Base-by-base conservation (phyloP, 2,888 invertebrate genomes). In the Nineta flava region DNA sequence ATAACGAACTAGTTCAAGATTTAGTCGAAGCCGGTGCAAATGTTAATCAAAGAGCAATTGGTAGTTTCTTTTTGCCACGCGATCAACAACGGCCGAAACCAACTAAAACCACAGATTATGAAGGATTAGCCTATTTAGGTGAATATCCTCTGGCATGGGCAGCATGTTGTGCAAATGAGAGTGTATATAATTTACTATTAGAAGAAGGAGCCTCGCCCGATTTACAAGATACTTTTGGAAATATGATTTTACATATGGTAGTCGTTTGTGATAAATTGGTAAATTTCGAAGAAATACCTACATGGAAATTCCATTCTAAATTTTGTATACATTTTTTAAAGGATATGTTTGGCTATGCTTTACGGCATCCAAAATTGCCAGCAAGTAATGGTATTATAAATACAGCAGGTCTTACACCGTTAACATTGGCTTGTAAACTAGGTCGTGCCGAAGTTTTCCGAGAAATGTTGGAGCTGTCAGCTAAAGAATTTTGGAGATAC, bases 211-310 rank as follows among this genome's bases (percentile, higher is more conserved):
- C 96, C 0, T 84, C 97, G 68, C 97, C 97, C 0, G 94, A 99
- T 65, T 75, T 82, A n/a, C 88, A 92, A 64, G 97, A 99, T 65
- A 81, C 87, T 0, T 96, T 94, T 62, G 99, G 99, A 10, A 99
- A 99, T 65, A 96, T 94, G 81, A 92, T 96, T 54, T 74, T 99
- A n/a, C 99, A 99, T 64, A 96, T 99, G 94, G 93, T 97, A 35
- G 97, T 99, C 38, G 95, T 99, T 52, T 87, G 92, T 62, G 94
- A 97, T 69, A 95, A 96, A 69, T 70, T 93, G 74, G 26, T 26
- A 26, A 26, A 6, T 7, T 19, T 5, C 19, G 19, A 19, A 19
- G 19, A 19, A 19, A 19, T 5, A 19, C 5, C 2, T 19, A 19
- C 19, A 19, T 5, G 5, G 19, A 19, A 19, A 19, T 19, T 19